Evolutionary conservation across 2,888 invertebrate species (phyloP), one percentile per base, ranked within the genome.

Genomic region (Balanococcus diminutus): DNA sequence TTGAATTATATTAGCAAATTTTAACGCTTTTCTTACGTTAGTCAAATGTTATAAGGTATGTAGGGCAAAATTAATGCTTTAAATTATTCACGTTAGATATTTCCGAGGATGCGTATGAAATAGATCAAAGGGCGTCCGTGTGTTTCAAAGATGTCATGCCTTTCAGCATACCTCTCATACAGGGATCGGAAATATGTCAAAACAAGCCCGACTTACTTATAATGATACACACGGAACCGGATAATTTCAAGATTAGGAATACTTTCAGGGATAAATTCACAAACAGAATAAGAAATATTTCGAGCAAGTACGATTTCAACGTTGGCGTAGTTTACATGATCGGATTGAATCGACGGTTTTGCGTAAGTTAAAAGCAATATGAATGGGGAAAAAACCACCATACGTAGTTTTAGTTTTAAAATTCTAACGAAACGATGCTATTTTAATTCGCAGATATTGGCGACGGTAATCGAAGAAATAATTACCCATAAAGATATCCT

Each of bases 71-170:
- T 72, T 83, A 51, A 56, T 83, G 25, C n/a, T 82, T 56, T 4
- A 83, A 83, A 83, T 83, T 83, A 83, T 83, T 83, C 82, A 83
- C 32, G 61, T 83, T 83, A 83, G 82, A 83, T 61, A 25, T 61
- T 31, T 1, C 31, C 22, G 28, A 83, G 61, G 82, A 83, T 32
- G 61, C 56, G n/a, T 83, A 83, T 51, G 61, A 83, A 61, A 83
- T 61, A 83, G 82, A 83, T 83, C 82, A 32, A 83, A 83, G 61
- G 61, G 32, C 51, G 32, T 83, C 82, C 14, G 82, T 83, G 25
- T 83, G 61, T 61, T 61, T 83, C 46, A 83, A 61, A 83, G 82
- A 83, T 83, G 61, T 83, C 82, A 51, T 56, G 32, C 61, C 61
- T 83, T 83, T 83, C 19, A 83, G 82, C 32, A 61, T 83, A 51